Evolutionary conservation across 2,888 invertebrate genomes (phyloP), one percentile per base, ranked within the genome.

Genomic region (Orthosia cruda): DNA sequence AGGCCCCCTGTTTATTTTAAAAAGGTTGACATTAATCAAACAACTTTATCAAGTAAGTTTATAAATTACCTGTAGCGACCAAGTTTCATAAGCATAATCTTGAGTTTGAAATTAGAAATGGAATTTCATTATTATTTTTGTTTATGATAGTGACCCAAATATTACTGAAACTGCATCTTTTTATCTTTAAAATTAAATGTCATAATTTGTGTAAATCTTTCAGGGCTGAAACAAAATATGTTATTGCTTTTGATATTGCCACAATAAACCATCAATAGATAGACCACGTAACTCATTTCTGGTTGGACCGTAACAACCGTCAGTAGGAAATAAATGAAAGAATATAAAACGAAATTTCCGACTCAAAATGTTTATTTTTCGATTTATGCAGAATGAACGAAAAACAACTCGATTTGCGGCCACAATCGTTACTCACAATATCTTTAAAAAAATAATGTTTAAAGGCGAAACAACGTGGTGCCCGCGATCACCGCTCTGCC

Each of bases 401-500:
- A 89, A 87, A 90, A 88, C 88, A 91, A 90, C 89, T 90, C 89
- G 89, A 91, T 92, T 92, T 92, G 87, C 69, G 87, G 84, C 86
- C 78, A 80, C 78, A 85, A 85, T 75, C 86, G 86, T 90, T 87
- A 85, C 83, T 86, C 85, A 89, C 88, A 85, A 77, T 77, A 70
- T 71, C 78, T 79, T 75, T 70, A n/a, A 70, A 73, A 77, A 78
- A 87, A 81, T 83, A 89, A 90, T 89, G 80, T 89, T 89, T 88
- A 90, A 90, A 88, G 81, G 89, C 86, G 85, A 90, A 90, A 91
- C 89, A 90, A 88, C 86, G 87, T 84, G 81, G 83, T 81, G 80
- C 86, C 73, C 81, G 83, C 91, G 90, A 92, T 91, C 91, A 89
- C 89, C 88, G 90, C 91, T 89, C 88, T 90, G 92, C 93, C 91